Evolutionary conservation across 2,888 invertebrate species (phyloP), one percentile per base, ranked within the genome.

Genomic region (Stegana nigrithorax): DNA sequence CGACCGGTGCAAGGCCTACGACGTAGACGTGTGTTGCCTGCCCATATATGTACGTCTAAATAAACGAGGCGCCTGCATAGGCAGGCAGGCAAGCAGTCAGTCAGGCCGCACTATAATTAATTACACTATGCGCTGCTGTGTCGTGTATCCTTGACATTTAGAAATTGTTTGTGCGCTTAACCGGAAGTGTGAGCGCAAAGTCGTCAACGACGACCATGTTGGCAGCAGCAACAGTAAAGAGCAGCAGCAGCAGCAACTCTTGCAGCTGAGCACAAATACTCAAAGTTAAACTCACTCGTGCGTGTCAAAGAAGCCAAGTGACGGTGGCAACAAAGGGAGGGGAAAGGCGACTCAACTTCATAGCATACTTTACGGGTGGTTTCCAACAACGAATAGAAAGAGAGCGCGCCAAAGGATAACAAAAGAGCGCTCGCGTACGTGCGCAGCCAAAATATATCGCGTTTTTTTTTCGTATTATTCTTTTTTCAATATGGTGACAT

Each of bases 131-230:
- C 25, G 23, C 39, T n/a, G 4, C 39, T 50, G 26, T 63, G 47
- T 69, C 66, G 69, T 71, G 75, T 73, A 73, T 73, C 73, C 74
- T 74, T 74, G 73, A 75, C 73, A 75, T 74, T 74, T 74, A 64
- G 67, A 62, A 66, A 59, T 64, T 59, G 62, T 42, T 59, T 65
- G 59, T 39, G 64, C 47, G 58, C 66, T 26, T 26, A 50, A 50
- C 23, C 25, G 50, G 26, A 50, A 68, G 50, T 59, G 63, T 63
- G 68, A 70, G 62, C 51, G 57, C 32, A 59, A 66, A 60, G 57
- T 56, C 59, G 8, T 8, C 21, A 2, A 3, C 10, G 10, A 29
- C 6, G 29, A 29, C 6, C 29, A 7, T 10, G 6, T 29, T 29
- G 29, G 29, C 29, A 29, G 29, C 29, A 29, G 29, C 10, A 7